Conservation (phyloP, 2,113 vertebrate genomes). For the Nicator chloris region DNA sequence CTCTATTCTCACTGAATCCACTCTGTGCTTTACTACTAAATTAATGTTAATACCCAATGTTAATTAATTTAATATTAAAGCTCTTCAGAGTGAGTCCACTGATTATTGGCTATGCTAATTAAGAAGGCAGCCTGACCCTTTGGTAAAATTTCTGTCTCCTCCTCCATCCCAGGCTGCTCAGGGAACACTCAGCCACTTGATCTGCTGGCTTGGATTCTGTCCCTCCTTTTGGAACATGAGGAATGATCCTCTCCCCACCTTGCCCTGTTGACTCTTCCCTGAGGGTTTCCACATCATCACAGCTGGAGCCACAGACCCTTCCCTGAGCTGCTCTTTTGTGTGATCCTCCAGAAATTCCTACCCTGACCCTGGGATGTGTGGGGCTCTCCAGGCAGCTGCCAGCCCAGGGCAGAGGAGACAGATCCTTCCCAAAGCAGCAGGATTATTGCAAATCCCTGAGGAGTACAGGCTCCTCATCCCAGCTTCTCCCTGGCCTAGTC, state of each 20-base stretch:
- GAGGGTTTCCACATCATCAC: not conserved
- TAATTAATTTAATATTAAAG: not conserved
- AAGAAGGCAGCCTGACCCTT: not conserved
- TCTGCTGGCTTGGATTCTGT: not conserved
- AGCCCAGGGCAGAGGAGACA: not conserved
- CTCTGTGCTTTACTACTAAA: not conserved
- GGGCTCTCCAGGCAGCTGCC: not conserved
- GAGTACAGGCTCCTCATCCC: not conserved
- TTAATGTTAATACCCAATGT: not conserved
- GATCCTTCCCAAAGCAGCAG: not conserved
- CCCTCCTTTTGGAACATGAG: not conserved
- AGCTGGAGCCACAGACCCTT: not conserved
- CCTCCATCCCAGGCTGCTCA: not conserved
- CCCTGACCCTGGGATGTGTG: no score
- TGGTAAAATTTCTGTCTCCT: not conserved
- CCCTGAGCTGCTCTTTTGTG: not conserved
- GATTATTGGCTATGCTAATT: not conserved
- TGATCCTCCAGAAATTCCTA: not conserved
- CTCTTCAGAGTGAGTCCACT: not conserved
- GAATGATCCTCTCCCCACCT: not conserved
- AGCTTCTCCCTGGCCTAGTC: not conserved
- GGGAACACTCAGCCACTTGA: not conserved
- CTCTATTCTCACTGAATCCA: not conserved
- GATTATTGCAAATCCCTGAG: not conserved
- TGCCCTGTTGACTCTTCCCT: not conserved